phyloP scores from a whole-genome alignment of 2,888 invertebrate genomes.

The Aethes cnicana region DNA sequence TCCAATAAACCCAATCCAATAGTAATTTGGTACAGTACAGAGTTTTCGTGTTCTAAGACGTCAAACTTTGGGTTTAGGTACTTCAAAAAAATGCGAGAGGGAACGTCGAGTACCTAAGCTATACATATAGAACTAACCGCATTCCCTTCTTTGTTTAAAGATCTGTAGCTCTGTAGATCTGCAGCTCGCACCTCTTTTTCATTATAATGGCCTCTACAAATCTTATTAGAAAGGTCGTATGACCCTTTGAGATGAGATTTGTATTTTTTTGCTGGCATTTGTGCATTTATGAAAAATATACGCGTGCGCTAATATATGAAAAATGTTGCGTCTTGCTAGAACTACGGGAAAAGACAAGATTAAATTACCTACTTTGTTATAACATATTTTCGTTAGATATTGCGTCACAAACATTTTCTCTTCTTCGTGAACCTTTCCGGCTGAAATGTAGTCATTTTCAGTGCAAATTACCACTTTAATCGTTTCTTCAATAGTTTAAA shows the following conservation, averaged over 20 bases:
- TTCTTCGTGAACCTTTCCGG: too few relatives aligned
- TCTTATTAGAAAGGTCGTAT: constrained; percentile 35
- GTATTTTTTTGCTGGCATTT: constrained; percentile 9
- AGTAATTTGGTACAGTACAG: background rate
- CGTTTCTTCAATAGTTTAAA: too few relatives aligned
- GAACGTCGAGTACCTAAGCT: background rate
- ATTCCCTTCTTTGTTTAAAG: constrained; percentile 27
- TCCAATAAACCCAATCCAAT: constrained; percentile 13
- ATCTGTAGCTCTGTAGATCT: too few relatives aligned
- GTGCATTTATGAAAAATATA: too few relatives aligned
- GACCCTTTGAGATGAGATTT: constrained; percentile 12
- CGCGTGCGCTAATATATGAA: too few relatives aligned
- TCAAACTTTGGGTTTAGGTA: constrained; percentile 1
- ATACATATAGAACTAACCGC: constrained; percentile 21
- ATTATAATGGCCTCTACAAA: constrained; percentile 38
- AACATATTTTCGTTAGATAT: too few relatives aligned
- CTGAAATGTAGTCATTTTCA: too few relatives aligned
- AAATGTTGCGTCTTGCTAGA: too few relatives aligned
- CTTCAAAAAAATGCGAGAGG: background rate
- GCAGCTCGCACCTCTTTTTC: constrained; percentile 31
- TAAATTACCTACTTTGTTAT: too few relatives aligned
- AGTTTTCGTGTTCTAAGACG: constrained; percentile 6
- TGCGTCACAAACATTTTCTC: too few relatives aligned
- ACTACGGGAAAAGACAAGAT: too few relatives aligned
- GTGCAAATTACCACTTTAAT: too few relatives aligned